phyloP scores from a whole-genome alignment of 2,113 vertebrate species.

The Ivindomyrus marchei region DNA sequence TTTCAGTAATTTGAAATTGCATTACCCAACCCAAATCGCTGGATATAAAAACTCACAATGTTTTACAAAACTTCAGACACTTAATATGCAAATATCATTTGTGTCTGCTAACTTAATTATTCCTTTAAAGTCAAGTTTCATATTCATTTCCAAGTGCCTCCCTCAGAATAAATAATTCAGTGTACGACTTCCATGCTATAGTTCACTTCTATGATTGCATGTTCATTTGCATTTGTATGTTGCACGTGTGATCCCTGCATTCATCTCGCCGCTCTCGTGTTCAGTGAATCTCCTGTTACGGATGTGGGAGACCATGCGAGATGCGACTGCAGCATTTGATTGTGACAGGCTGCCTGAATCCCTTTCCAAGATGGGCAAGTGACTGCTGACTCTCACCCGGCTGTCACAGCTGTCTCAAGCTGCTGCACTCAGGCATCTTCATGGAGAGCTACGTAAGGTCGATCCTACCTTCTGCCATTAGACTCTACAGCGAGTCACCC shows the following conservation, averaged over 20 bases:
- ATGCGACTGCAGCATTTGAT: neutral
- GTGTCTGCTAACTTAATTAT: neutral
- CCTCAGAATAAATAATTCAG: slow-evolving; percentile 1
- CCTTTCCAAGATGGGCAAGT: neutral
- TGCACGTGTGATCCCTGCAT: neutral
- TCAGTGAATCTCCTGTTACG: neutral
- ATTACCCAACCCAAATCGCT: neutral
- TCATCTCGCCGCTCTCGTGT: neutral
- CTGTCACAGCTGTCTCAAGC: neutral
- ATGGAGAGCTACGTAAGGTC: neutral
- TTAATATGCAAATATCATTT: neutral
- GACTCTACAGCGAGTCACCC: neutral
- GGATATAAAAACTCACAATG: neutral
- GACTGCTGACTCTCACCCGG: neutral
- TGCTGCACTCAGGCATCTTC: neutral
- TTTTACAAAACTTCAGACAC: neutral
- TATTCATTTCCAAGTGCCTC: neutral
- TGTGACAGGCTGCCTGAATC: neutral
- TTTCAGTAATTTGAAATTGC: neutral
- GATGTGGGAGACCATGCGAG: neutral
- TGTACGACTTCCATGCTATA: neutral
- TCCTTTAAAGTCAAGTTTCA: neutral
- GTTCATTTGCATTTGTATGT: neutral
- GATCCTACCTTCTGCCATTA: neutral
- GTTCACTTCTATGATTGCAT: neutral